These are phyloP conservation scores for Erpetoichthys calabaricus DNA, from an alignment of 2,797 vertebrate species.

Conservation along the genomic window DNA sequence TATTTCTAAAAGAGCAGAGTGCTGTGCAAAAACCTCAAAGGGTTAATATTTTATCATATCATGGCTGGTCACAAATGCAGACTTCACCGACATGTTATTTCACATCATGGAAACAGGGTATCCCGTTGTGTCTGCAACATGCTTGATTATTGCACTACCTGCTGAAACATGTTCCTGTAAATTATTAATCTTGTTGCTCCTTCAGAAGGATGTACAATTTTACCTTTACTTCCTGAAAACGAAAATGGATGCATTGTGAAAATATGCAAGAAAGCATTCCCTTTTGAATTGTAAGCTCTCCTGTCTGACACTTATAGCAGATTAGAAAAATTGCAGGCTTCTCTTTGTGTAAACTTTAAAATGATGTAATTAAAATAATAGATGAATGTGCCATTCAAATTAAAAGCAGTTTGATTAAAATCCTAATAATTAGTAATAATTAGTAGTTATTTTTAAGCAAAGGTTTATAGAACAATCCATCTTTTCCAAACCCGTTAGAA, in stretches of 20 bases:
- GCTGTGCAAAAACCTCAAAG: conserved; percentile 11
- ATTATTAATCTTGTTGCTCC: conserved; percentile 70
- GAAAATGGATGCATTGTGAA: conserved; percentile 41
- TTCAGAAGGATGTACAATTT: conserved; percentile 42
- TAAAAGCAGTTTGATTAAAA: no score
- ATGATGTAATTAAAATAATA: no score
- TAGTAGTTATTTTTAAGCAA: no score
- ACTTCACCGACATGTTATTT: conserved; percentile 30
- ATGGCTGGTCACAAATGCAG: conserved; percentile 42
- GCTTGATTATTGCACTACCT: conserved; percentile 78
- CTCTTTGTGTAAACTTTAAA: no score
- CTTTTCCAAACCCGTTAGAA: no score
- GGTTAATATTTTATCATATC: conserved; percentile 64
- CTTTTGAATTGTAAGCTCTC: no score
- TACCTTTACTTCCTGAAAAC: conserved; percentile 35
- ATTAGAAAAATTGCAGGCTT: no score
- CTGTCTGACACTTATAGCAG: no score
- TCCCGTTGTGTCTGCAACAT: conserved; percentile 39
- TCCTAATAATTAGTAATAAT: no score
- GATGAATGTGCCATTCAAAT: no score
- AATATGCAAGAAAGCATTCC: conserved; percentile 33
- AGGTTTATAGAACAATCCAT: no score
- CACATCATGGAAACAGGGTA: conserved; percentile 33
- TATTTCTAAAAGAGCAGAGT: no score
- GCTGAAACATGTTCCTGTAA: conserved; percentile 73